Base-by-base conservation (phyloP, 2,797 vertebrate species). In the Lepus oiostolus region DNA sequence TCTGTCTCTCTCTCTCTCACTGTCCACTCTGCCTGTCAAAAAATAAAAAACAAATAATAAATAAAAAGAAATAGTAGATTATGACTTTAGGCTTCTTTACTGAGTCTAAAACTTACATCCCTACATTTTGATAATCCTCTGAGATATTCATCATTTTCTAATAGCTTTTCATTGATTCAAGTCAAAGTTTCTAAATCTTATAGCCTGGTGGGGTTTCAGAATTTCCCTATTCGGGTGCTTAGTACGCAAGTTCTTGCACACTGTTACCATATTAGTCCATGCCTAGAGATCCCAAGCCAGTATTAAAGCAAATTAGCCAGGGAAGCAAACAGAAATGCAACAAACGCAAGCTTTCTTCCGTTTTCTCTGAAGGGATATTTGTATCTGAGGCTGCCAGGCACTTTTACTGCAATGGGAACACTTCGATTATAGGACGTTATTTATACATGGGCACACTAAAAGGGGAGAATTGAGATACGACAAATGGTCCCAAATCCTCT, bases 281-380 rank as follows among this genome's bases (percentile, higher is more conserved):
- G 30, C 68, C 30, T 76, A 50, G 22, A 68, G 30, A 81, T 47
- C 62, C 67, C 38, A 58, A 24, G 2, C 50, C 47, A 68, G 19
- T 26, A 42, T 54, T 72, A 85, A 85, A 93, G 70, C 28, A 84
- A 85, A 94, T 86, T n/a, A 58, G 42, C 47, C 70, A 81, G 19
- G 28, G 47, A 82, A 38, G 30, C 38, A 54, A 84, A 95, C 58
- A 84, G 35, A 79, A 89, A 87, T 80, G 62, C 13, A 88, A 70
- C 42, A 65, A 85, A 71, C 12, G 10, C 54, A 92, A 68, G 9
- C 42, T 83, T 94, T 90, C 52, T 74, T 30, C 71, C 71, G 22
- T 88, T 82, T 22, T 87, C 63, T 80, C 82, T 30, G 14, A 91
- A 89, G 52, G 14, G 86, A 74, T 22, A 81, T 81, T 84, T 63